These are phyloP conservation scores for Belgica antarctica DNA, from an alignment of 2,888 invertebrate species.

Conservation along the genomic window DNA sequence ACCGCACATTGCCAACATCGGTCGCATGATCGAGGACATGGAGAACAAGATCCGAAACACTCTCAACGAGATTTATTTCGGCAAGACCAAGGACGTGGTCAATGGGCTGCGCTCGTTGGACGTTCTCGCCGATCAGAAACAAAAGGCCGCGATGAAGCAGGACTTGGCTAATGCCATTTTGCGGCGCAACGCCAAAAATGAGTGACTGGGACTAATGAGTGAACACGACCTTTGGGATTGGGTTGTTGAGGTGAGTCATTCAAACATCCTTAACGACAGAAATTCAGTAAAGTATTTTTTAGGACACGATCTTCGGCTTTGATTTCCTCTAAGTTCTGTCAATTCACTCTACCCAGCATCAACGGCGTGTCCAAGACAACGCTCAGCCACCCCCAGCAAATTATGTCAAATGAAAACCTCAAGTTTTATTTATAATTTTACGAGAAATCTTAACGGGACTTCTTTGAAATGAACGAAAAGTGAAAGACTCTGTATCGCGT, in stretches of 20 bases:
- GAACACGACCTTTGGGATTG: background rate
- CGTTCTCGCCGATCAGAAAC: conserved; percentile 78
- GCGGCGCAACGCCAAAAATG: conserved; percentile 71
- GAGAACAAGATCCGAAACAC: conserved; percentile 99
- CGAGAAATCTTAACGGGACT: conserved; percentile 1
- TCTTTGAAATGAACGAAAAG: background rate
- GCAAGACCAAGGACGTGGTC: conserved; percentile 97
- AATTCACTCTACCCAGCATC: conserved; percentile 9
- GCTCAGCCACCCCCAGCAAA: background rate
- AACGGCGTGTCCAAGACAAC: background rate
- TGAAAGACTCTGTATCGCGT: background rate
- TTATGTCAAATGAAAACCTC: background rate
- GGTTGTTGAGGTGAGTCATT: too few species aligned
- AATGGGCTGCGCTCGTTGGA: conserved; percentile 84
- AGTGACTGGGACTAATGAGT: conserved; percentile 45
- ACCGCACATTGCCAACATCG: conserved; percentile 98
- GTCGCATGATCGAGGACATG: conserved; percentile 98
- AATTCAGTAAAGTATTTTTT: background rate
- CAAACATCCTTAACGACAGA: background rate
- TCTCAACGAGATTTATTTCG: conserved; percentile 97
- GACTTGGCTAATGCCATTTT: conserved; percentile 81
- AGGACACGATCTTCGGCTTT: conserved; percentile 13
- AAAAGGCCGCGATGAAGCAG: conserved; percentile 79
- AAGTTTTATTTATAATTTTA: background rate
- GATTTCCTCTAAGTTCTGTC: background rate